Conservation (phyloP, 1,140 invertebrate genomes). For the Monomorium pharaonis region DNA sequence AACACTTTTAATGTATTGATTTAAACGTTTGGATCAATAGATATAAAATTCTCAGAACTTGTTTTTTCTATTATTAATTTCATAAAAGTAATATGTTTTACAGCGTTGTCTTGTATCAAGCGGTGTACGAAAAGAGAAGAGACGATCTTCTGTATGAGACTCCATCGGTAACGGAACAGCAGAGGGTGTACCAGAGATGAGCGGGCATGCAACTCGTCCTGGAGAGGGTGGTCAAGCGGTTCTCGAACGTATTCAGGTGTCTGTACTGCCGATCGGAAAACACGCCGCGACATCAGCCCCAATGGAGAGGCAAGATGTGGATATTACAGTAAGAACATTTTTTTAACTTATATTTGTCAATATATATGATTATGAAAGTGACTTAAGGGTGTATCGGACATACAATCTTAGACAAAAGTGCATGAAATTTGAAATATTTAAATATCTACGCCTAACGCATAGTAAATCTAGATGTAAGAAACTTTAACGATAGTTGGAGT, state of each 20-base stretch:
- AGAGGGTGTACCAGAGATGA: slow-evolving; percentile 68
- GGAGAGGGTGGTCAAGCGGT: slow-evolving; percentile 70
- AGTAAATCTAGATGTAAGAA: too few relatives aligned
- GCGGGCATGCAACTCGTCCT: slow-evolving; percentile 68
- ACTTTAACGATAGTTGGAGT: too few relatives aligned
- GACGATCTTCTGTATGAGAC: slow-evolving; percentile 28
- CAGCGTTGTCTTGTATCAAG: neutral
- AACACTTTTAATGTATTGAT: neutral
- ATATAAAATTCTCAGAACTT: neutral
- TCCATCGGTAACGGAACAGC: neutral
- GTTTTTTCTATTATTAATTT: neutral
- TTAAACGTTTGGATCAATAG: neutral
- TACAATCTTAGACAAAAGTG: too few relatives aligned
- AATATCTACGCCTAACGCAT: too few relatives aligned
- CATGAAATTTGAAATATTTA: too few relatives aligned
- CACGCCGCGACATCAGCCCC: slow-evolving; percentile 36
- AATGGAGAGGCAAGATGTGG: slow-evolving; percentile 61
- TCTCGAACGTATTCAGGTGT: slow-evolving; percentile 67
- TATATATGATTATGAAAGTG: too few relatives aligned
- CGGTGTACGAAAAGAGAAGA: neutral
- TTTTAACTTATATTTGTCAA: neutral
- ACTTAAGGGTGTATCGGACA: too few relatives aligned
- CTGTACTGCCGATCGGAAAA: slow-evolving; percentile 66
- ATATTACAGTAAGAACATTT: slow-evolving; percentile 58
- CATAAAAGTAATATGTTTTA: neutral